Base-by-base conservation (phyloP, 2,797 vertebrate genomes). In the Esox masquinongy region DNA sequence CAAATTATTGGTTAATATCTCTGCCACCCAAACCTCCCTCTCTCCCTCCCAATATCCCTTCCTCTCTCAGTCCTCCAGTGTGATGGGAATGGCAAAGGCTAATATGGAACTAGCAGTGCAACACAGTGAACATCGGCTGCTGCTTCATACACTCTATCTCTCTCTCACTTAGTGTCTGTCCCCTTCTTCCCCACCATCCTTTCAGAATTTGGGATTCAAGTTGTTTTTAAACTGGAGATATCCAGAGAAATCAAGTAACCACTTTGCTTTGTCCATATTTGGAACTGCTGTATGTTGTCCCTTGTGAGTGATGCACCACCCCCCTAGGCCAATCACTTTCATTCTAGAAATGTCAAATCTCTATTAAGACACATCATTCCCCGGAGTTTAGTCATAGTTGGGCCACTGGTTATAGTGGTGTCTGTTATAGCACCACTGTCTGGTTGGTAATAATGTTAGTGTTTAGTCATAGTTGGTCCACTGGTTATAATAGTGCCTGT, bases 211-310 rank as follows among this genome's bases (percentile, higher is more conserved):
- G 24, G 51, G 39, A n/a, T 61, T 17, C 29, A 36, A 15, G 16
- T 73, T 84, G 16, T 73, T 84, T 86, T 75, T 0, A 79, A 81
- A 61, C 49, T 61, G n/a, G 74, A 74, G 77, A 73, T 51, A 47
- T 66, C 53, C 22, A 26, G 29, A n/a, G 51, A 67, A 74, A 80
- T 26, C 69, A 31, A 63, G 71, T 5, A 4, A 59, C 78, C 75
- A 51, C 70, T 86, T 53, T 71, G 24, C 79, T 80, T 80, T 75
- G 77, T 83, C 76, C 67, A 11, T 83, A 77, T 72, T 72, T 76
- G 79, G 83, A 80, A 82, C 83, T 71, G 72, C 79, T 79, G 51
- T 70, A 31, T 31, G 29, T 31, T 31, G 29, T 31, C 29, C 29
- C 29, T 3, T 31, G 29, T 31, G 29, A 31, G 29, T 31, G 29